Percentiles rank a stretch among this genome's conserved stretches.
phyloP scores from a whole-genome alignment of 2,888 invertebrate species.

The Cantharis rustica region DNA sequence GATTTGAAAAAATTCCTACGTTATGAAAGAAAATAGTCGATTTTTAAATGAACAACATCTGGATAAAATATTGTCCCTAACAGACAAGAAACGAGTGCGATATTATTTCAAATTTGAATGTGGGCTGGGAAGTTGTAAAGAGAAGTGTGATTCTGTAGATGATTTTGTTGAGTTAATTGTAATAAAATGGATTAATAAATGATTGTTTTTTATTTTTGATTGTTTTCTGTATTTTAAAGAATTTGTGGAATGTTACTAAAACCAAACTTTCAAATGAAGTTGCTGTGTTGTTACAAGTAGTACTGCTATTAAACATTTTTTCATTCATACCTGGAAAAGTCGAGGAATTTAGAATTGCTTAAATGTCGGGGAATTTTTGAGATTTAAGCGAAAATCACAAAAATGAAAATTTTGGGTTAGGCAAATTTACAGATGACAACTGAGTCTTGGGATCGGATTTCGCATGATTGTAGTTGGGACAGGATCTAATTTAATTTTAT shows the following conservation, averaged over 20 bases:
- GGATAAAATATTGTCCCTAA: conserved; percentile 39
- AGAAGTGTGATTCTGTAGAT: not conserved
- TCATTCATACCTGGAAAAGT: too few relatives aligned
- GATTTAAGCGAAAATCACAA: too few relatives aligned
- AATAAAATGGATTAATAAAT: conserved; percentile 13
- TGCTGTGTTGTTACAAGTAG: too few relatives aligned
- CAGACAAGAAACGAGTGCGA: conserved; percentile 48
- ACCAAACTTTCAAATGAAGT: not conserved
- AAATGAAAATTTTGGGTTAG: too few relatives aligned
- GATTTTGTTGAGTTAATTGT: not conserved
- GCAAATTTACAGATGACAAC: too few relatives aligned
- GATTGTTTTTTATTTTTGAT: not conserved
- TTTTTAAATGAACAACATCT: conserved; percentile 30
- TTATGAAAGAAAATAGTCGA: conserved; percentile 10
- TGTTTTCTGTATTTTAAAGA: not conserved
- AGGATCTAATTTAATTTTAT: too few relatives aligned
- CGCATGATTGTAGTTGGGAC: too few relatives aligned
- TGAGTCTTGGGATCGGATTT: too few relatives aligned
- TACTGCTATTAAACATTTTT: too few relatives aligned
- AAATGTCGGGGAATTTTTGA: too few relatives aligned
- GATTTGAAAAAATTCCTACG: conserved; percentile 32
- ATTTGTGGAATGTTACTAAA: not conserved
- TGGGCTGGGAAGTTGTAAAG: conserved; percentile 36
- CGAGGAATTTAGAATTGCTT: too few relatives aligned
- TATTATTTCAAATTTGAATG: conserved; percentile 50